Evolutionary conservation across 2,113 vertebrate species (phyloP), one percentile per base, ranked within the genome.

Genomic region (Hiodon alosoides): DNA sequence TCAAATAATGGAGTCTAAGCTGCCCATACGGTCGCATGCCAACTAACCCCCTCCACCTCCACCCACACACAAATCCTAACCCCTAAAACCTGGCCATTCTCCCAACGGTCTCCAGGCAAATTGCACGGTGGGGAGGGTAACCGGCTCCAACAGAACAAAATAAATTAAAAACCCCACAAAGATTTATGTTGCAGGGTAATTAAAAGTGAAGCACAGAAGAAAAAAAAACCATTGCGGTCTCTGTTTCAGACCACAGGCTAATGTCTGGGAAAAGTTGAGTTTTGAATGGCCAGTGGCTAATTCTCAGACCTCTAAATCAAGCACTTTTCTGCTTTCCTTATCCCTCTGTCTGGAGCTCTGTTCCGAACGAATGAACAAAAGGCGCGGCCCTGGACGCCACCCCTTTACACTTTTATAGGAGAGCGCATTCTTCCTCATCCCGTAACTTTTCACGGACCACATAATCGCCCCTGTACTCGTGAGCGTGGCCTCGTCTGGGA

Each of bases 21-120:
- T 64, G 61, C 17, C 16, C 3, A 4, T 64, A 17, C 4, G 11
- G 61, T 16, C 6, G 7, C 11, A 6, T 57, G n/a, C 4, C 3
- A 10, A 4, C 9, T 55, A 17, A 48, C 6, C 5, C 60, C 61
- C 51, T 50, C 62, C 7, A 14, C 16, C 17, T 66, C 64, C 54
- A 67, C 64, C 54, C 53, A 14, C 31, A n/a, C 57, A 59, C 52
- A 50, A 47, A 47, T 54, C 54, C 64, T 58, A 8, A 59, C 69
- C 7, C 31, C 54, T 4, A 4, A 57, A 74, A 48, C 3, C 60
- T 58, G 64, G 54, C 13, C 10, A 6, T 16, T 52, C 71, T 74
- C 75, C 71, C 70, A 76, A 53, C 59, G 60, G 73, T 67, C 11
- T 75, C 72, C 51, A 11, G 73, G 65, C n/a, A 68, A 72, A 72